Percentiles rank a stretch among this genome's conserved stretches.
Evolutionary conservation across 1,140 invertebrate genomes (phyloP).

Genomic region (Drosophila tsacasi): DNA sequence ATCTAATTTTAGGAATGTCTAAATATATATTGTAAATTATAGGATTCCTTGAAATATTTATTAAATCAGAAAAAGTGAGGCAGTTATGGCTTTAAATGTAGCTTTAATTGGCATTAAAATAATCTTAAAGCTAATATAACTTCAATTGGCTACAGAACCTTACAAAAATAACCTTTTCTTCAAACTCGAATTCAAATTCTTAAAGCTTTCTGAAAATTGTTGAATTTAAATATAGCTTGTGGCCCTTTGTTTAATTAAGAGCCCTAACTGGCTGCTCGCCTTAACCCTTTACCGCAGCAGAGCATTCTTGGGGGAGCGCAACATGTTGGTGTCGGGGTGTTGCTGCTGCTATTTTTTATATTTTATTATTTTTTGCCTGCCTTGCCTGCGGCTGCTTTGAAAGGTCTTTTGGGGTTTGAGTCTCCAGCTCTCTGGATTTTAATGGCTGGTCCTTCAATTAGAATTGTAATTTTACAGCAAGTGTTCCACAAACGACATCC

Average conservation of each 20-base stretch:
- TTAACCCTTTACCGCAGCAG: slow-evolving; percentile 15
- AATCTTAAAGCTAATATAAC: background rate
- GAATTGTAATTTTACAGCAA: slow-evolving; percentile 39
- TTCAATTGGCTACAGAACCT: too few relatives aligned
- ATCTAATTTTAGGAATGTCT: too few relatives aligned
- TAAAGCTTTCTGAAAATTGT: background rate
- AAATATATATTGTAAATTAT: too few relatives aligned
- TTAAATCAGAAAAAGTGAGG: too few relatives aligned
- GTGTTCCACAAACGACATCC: slow-evolving; percentile 20
- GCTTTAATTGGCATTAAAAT: too few relatives aligned
- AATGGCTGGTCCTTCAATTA: slow-evolving; percentile 37
- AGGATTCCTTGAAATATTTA: too few relatives aligned
- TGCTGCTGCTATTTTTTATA: slow-evolving; percentile 16
- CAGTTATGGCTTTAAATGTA: too few relatives aligned
- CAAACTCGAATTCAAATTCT: background rate
- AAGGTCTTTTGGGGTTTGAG: slow-evolving; percentile 19
- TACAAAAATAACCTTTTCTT: background rate
- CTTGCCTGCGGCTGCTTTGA: slow-evolving; percentile 37
- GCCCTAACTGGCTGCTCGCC: slow-evolving; percentile 17
- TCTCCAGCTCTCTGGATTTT: slow-evolving; percentile 8
- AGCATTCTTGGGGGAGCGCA: slow-evolving; percentile 32
- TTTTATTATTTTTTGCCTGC: slow-evolving; percentile 8
- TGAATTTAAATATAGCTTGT: slow-evolving; percentile 6
- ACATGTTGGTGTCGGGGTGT: slow-evolving; percentile 42
- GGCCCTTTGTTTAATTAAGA: slow-evolving; percentile 33